Percentiles rank a stretch among this genome's conserved stretches.
Conservation (phyloP, 1,140 invertebrate genomes). For the Lepeophtheirus salmonis region DNA sequence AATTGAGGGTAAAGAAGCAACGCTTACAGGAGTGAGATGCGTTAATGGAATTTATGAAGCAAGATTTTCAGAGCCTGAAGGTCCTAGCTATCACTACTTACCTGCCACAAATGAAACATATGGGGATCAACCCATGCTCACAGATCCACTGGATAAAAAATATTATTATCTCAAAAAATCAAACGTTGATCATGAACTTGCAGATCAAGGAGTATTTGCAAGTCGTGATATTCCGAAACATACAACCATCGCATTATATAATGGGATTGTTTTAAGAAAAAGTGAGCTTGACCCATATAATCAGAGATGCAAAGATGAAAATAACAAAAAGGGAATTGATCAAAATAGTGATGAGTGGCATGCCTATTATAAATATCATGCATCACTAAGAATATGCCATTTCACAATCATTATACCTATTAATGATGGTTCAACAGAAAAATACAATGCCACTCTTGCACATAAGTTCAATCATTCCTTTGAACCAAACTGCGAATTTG, state of each 20-base stretch:
- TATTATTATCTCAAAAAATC: background rate
- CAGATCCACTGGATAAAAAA: slow-evolving; percentile 6
- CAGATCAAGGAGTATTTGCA: slow-evolving; percentile 6
- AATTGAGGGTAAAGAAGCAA: background rate
- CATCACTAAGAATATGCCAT: background rate
- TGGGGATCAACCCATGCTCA: background rate
- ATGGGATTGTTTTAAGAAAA: background rate
- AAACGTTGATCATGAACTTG: background rate
- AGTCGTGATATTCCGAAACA: background rate
- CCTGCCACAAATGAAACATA: background rate
- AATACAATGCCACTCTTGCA: background rate
- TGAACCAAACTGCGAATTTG: background rate
- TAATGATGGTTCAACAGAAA: background rate
- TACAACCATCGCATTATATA: background rate
- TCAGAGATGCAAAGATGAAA: background rate
- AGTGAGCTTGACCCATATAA: background rate
- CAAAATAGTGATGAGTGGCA: background rate
- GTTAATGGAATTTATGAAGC: background rate
- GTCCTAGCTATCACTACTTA: background rate
- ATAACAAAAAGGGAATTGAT: background rate
- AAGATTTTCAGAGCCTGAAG: background rate
- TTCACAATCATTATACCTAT: background rate
- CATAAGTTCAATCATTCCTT: slow-evolving; percentile 3
- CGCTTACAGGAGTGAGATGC: background rate
- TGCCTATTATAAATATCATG: background rate